Evolutionary conservation across 2,888 invertebrate species (phyloP), one percentile per base, ranked within the genome.

Genomic region (Tipula unca): DNA sequence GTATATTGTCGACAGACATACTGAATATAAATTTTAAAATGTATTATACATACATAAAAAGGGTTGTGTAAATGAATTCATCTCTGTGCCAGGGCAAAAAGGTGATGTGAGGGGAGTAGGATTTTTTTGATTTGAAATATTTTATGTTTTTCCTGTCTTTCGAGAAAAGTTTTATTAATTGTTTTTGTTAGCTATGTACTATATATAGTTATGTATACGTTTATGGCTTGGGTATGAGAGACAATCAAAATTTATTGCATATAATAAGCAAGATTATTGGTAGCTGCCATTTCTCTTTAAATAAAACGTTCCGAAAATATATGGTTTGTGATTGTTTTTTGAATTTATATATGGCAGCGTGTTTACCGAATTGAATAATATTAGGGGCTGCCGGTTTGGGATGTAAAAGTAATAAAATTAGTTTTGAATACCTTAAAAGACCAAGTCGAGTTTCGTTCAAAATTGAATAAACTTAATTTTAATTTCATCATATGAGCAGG

Each of bases 231-330:
- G 25, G 8, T 25, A 20, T 25, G 25, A 69, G 69, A 69, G 69
- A 69, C 69, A 69, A 69, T 69, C 69, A 69, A 69, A 25, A 69
- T 69, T 69, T 69, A 69, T 69, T 69, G 69, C 69, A 69, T n/a
- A n/a, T 25, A 69, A 69, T 69, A 69, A 69, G 69, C 20, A 25
- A 69, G 69, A 25, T 69, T 25, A 69, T 69, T 69, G 69, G 69
- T 69, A 14, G 69, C 48, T 25, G 10, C 20, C 25, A 25, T 69
- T 69, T 69, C 13, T 10, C 13, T 69, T 20, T 69, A 25, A 25
- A 10, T 69, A 25, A 69, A 69, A 10, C 10, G 13, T 25, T 25
- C 69, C 69, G 69, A 69, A 69, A 25, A 69, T 20, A 3, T 25
- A 25, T 69, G 25, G 25, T 25, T 17, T 48, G 48, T 48, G 48